Base-by-base conservation (phyloP, 2,797 vertebrate genomes). In the Sparus aurata region DNA sequence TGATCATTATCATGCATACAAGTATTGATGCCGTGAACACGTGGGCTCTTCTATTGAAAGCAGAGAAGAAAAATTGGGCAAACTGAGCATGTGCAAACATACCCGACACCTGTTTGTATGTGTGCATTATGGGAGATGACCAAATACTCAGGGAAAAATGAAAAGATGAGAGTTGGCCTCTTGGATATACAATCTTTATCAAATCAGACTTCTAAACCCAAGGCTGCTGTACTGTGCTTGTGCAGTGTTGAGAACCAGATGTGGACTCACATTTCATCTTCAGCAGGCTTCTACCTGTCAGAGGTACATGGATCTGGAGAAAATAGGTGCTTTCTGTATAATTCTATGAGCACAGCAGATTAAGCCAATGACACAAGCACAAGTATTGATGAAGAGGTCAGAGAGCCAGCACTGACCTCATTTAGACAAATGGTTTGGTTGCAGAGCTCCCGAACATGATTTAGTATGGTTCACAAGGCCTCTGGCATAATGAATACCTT, bases 371-470 rank as follows among this genome's bases (percentile, higher is more conserved):
- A 58, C 73, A 74, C 46, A 20, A 22, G 30, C 60, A 34, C 17
- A n/a, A 23, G 45, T 69, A 77, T 64, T 80, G 80, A 87, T 71
- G 64, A 16, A 69, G 61, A 77, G 81, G 81, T 87, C 79, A 82
- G 30, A 73, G 50, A 30, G 67, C 62, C 59, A 34, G 67, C 60
- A 41, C 65, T 79, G 79, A 85, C 68, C 82, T 87, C 71, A 80
- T 75, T 84, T 52, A 67, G 75, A 75, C 71, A 75, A 85, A 88
- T 85, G 69, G 74, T 68, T 80, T 45, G 59, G 61, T 76, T 67
- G 47, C 61, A 62, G 69, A 46, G 69, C 65, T 77, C 63, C 62
- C 53, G 20, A 69, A 80, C 66, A 55, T 79, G 70, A 86, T 82
- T 78, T 57, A 82, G 46, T 30, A 12, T 8, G 12, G 25, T 77